Base-by-base conservation (phyloP, 2,888 invertebrate genomes). In the Apotomis capreana region DNA sequence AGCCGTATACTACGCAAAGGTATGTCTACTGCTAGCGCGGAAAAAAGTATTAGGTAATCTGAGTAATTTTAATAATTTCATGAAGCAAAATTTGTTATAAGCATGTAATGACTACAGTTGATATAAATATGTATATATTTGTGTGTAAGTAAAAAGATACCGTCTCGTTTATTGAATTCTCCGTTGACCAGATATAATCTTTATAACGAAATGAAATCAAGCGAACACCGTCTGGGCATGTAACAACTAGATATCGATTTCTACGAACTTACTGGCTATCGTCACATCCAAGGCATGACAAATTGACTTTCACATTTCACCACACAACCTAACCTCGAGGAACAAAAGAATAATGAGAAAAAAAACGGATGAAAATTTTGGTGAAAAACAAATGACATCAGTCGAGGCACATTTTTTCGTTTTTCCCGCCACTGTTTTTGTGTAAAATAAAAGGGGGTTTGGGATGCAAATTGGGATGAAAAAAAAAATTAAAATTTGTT, bases 401-500 rank as follows among this genome's bases (percentile, higher is more conserved):
- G 51, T n/a, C 12, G 15, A 57, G 57, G 57, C 40, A 40, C 70
- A 51, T 69, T 58, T n/a, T 13, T 49, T 55, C 49, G 10, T 44
- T 8, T 51, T 51, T 15, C 51, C 3, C 1, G 52, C 5, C 40
- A 26, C 52, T 59, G 57, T 15, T 8, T 9, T 15, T 40, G 40
- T 6, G 2, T 2, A 51, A 57, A 57, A 37, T n/a, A 37, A 36
- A 44, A 9, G 5, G 8, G 37, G 46, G 15, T 58, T 5, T 12
- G 26, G 58, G 37, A n/a, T 15, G 37, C 68, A 36, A n/a, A 49
- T n/a, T 37, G 46, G 65, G 40, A 51, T 26, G 64, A 46, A 13
- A 49, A 55, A 74, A 75, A 74, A 57, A 70, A 60, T 67, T 36
- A 59, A 54, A 75, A 78, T 76, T 70, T 73, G 40, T 68, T 78